Evolutionary conservation across 1,140 invertebrate genomes (phyloP), one percentile per base, ranked within the genome.

Genomic region (Penaeus japonicus): DNA sequence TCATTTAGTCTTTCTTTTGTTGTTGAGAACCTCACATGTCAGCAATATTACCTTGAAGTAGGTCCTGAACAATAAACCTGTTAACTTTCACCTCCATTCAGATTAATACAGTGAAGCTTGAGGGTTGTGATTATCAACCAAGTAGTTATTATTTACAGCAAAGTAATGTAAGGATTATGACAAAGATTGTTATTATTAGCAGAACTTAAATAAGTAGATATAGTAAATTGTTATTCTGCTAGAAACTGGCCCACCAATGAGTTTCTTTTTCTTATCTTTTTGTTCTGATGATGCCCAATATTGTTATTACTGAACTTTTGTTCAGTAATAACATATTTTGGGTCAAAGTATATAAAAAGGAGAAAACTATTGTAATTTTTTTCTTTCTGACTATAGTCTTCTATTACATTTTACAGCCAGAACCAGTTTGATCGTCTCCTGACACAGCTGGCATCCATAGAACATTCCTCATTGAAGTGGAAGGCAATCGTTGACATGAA

Each of bases 391-490:
- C 27, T 78, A 12, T 30, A 10, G 32, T 62, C 15, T 57, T 15
- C 78, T 75, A 39, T 85, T 85, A 89, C 22, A 90, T 78, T 86
- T 91, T 87, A 24, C 90, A 93, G 92, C 91, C 91, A 92, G 57
- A 83, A 92, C n/a, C 92, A 92, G 18, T 96, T 96, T 90, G 96
- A 98, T 92, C 94, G 96, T 90, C 95, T 98, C 93, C 92, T 97
- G 62, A 94, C 95, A 0, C 96, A 97, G 91, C 92, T 98, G 77
- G 95, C 95, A 2, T 96, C 98, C 91, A 97, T 97, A 92, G 97
- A 99, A 93, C 96, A 96, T 93, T 95, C 96, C 0, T 96, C 98
- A 32, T 94, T 95, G 77, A 98, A 98, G 92, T 98, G 97, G 0
- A 94, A 96, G 47, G 92, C 96, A 15, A 95, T 96, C 12, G 95